A percentile compares a stretch with the other conserved stretches of the same genome.
Evolutionary conservation across 2,888 invertebrate species (phyloP).

Genomic region (Gasteruption jaculator): DNA sequence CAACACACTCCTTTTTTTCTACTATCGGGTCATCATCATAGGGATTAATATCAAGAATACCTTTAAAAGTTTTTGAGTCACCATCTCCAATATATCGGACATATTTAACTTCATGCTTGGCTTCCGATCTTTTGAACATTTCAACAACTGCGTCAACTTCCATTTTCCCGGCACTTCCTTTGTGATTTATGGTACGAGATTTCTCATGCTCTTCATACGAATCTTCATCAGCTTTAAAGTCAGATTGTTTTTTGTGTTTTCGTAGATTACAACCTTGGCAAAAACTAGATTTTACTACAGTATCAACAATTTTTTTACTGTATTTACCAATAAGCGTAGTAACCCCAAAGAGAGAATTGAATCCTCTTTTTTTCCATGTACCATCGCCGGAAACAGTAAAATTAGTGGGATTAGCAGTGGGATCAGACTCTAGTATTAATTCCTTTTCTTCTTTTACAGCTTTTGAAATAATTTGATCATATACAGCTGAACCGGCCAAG

Average conservation of each 20-base stretch:
- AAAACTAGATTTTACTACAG: slow-evolving; percentile 18
- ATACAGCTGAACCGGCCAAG: slow-evolving; percentile 7
- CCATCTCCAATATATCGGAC: too few species aligned
- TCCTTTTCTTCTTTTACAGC: slow-evolving; percentile 12
- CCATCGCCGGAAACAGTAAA: too few species aligned
- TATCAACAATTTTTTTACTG: slow-evolving; percentile 18
- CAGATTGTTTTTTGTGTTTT: slow-evolving; percentile 15
- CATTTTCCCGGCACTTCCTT: too few species aligned
- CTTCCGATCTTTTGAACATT: too few species aligned
- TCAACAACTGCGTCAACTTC: too few species aligned
- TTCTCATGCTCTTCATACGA: slow-evolving; percentile 17
- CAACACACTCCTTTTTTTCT: slow-evolving; percentile 9
- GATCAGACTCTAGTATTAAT: slow-evolving; percentile 11
- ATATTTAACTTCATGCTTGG: too few species aligned
- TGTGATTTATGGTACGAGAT: slow-evolving; percentile 10
- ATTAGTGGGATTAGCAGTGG: slow-evolving; percentile 4
- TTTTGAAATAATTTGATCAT: slow-evolving; percentile 7
- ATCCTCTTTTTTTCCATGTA: too few species aligned
- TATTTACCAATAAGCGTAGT: too few species aligned
- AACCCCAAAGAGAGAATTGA: too few species aligned
- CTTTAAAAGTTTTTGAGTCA: too few species aligned
- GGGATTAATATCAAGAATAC: slow-evolving; percentile 16
- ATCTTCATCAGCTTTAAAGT: slow-evolving; percentile 9
- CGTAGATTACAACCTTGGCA: slow-evolving; percentile 20
- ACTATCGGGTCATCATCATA: slow-evolving; percentile 12